Evolutionary conservation across 2,113 vertebrate genomes (phyloP).

Genomic region (Theristicus caerulescens): DNA sequence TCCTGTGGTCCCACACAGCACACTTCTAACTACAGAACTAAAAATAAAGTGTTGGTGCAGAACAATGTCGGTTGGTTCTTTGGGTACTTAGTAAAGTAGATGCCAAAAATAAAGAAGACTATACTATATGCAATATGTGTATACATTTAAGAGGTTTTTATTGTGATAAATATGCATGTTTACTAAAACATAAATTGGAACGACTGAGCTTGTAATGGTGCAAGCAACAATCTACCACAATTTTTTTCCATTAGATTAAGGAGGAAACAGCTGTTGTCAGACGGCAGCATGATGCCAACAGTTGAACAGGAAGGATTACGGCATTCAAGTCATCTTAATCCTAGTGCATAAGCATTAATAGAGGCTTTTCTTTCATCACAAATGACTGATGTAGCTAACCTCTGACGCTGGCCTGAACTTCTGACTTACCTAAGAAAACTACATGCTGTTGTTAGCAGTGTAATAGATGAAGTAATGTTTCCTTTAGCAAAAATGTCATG

Average conservation of each 20-base stretch:
- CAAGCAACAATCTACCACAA: background rate
- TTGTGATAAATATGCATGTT: background rate
- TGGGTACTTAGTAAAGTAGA: background rate
- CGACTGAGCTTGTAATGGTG: background rate
- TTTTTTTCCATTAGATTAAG: background rate
- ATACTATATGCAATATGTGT: background rate
- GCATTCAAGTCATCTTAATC: conserved; percentile 27
- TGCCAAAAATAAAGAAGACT: background rate
- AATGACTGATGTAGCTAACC: conserved; percentile 1
- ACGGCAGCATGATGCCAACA: background rate
- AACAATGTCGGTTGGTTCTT: background rate
- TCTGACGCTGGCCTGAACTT: background rate
- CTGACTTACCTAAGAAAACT: background rate
- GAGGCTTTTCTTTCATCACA: conserved; percentile 17
- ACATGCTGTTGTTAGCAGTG: background rate
- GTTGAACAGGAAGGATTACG: background rate
- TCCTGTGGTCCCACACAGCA: background rate
- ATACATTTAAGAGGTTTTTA: background rate
- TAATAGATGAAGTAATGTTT: background rate
- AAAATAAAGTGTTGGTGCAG: background rate
- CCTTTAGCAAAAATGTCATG: background rate
- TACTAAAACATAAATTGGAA: background rate
- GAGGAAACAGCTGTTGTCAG: conserved; percentile 12
- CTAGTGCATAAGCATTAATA: background rate
- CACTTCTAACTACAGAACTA: background rate